Base-by-base conservation (phyloP, 2,888 invertebrate genomes). In the Lycophotia porphyrea region DNA sequence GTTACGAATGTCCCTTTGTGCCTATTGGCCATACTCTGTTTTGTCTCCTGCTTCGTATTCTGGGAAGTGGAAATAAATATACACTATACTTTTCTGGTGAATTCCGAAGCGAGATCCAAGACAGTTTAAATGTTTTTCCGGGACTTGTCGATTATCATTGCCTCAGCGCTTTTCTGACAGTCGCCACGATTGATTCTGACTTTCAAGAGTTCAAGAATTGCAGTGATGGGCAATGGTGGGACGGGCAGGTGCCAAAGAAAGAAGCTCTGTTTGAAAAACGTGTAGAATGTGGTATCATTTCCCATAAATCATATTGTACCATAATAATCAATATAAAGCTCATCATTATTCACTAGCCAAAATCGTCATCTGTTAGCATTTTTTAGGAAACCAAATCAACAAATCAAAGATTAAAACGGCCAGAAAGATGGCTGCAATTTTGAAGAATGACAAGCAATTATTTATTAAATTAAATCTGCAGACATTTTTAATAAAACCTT, bases 381-480 rank as follows among this genome's bases (percentile, higher is more conserved):
- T 80, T 60, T 67, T 42, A 8, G 5, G 11, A 36, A 49, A 42
- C 7, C 42, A 34, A 81, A 36, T 63, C 47, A 47, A 27, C 52
- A 76, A 78, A 42, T 49, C 18, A n/a, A 67, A 68, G 2, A 18
- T 49, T 63, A 44, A 60, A 55, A 71, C 64, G 15, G 9, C 42
- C 68, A 42, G 36, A 13, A 63, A 55, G 42, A 74, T 61, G 63
- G n/a, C 21, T 63, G 69, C 58, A 76, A 80, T 82, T 84, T 70
- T 63, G 18, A 44, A 72, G 71, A 64, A 80, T 82, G 82, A 82
- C 76, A 67, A 47, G 72, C 84, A 82, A 63, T 71, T 82, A 81
- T 80, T 79, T 72, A 78, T 68, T 58, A 47, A 68, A 70, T 79
- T 67, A 72, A 71, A 31, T 72, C 47, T 44, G 49, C 64, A 68